phyloP scores from a whole-genome alignment of 2,113 vertebrate species.

The Prunella himalayana region DNA sequence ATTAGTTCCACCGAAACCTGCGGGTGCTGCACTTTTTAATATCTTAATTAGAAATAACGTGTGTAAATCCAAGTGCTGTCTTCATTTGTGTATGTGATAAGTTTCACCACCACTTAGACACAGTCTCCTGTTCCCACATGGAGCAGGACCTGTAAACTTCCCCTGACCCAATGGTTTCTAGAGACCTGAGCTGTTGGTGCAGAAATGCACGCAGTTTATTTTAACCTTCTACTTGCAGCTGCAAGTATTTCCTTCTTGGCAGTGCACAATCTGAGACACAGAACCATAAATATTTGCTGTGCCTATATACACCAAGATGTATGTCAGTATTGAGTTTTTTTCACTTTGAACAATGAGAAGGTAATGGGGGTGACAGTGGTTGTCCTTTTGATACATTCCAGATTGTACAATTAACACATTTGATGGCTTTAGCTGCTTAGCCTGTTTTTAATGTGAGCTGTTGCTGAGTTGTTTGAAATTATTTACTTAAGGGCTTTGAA shows the following conservation, averaged over 20 bases:
- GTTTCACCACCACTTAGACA: not conserved
- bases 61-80: not conserved
- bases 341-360: not conserved
- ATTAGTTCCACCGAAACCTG: not conserved
- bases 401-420: not conserved
- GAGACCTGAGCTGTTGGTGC: not conserved
- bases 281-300: not conserved
- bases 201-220: not conserved
- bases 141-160: not conserved
- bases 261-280: not conserved
- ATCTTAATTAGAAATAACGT: not conserved
- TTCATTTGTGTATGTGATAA: accelerated
- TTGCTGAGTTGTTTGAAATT: slow-evolving; percentile 14
- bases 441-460: not conserved
- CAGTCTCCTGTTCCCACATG: not conserved
- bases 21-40: not conserved
- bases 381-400: not conserved
- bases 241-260: not conserved
- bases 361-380: not conserved
- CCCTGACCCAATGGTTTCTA: not conserved
- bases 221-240: not conserved
- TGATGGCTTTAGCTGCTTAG: not conserved
- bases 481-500: slow-evolving; percentile 26
- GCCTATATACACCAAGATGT: not conserved
- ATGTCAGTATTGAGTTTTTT: not conserved